Conservation (phyloP, 2,113 vertebrate genomes). For the human region DNA sequence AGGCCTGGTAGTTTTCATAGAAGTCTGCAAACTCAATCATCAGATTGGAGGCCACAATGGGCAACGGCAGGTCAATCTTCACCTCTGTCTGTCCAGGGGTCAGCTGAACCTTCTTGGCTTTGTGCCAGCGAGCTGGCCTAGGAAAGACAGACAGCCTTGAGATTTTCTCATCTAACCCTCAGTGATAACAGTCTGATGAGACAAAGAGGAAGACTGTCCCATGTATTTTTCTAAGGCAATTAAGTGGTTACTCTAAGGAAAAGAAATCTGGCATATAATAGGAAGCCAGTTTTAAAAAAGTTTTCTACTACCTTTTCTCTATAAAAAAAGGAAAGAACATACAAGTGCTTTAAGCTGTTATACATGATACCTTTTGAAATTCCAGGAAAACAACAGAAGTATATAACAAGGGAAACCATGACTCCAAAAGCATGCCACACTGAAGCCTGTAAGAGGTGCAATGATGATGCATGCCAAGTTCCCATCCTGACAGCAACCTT, state of each 20-base stretch:
- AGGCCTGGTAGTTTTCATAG: conserved; percentile 99
- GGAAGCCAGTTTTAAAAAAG: neutral
- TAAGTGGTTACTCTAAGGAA: neutral
- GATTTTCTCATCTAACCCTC: neutral
- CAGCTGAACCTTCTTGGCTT: conserved; percentile 98
- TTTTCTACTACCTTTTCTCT: neutral
- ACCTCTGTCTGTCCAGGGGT: conserved; percentile 98
- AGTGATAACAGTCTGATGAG: neutral
- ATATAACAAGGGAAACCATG: neutral
- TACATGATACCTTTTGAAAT: neutral
- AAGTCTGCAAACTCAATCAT: conserved; percentile 99
- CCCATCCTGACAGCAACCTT: neutral
- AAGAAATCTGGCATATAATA: neutral
- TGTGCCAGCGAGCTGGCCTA: conserved; percentile 98
- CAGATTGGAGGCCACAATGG: conserved; percentile 98
- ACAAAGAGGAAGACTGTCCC: neutral
- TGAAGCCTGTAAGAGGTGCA: neutral
- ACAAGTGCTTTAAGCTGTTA: neutral
- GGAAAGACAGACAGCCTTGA: neutral
- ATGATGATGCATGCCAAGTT: neutral
- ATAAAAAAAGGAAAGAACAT: neutral
- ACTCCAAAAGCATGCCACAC: neutral
- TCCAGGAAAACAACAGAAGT: neutral
- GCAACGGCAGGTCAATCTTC: conserved; percentile 96
- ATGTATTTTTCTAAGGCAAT: neutral